These are phyloP conservation scores for Bagarius yarrelli DNA, from an alignment of 2,113 vertebrate species.

Conservation along the genomic window DNA sequence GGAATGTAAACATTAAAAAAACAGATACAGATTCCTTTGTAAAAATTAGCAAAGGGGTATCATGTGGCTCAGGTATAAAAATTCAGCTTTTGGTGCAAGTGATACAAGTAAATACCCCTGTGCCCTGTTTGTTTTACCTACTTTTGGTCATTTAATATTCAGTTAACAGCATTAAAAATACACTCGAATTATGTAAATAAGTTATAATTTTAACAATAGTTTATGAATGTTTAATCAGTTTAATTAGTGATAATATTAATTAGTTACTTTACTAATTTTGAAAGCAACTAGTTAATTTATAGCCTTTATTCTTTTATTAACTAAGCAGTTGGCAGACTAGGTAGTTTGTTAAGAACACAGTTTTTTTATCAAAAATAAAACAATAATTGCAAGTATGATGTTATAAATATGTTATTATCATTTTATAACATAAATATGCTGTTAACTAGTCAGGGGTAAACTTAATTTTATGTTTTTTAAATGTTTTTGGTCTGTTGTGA, in stretches of 20 bases:
- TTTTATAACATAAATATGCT: constrained; percentile 39
- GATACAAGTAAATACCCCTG: neutral
- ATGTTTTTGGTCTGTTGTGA: constrained; percentile 57
- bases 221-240: no score
- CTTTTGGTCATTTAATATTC: neutral
- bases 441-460: constrained; percentile 49
- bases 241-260: constrained; percentile 6
- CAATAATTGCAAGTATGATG: constrained; percentile 18
- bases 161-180: neutral
- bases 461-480: constrained; percentile 48
- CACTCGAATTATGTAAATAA: no score
- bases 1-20: neutral
- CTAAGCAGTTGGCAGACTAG: constrained; percentile 17
- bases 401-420: constrained; percentile 17
- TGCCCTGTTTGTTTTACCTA: neutral
- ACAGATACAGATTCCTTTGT: neutral
- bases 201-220: neutral
- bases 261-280: constrained; percentile 12
- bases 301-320: constrained; percentile 9
- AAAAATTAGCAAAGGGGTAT: neutral
- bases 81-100: neutral
- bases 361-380: constrained; percentile 17
- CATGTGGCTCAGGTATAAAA: neutral
- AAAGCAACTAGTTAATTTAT: constrained; percentile 8
- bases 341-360: constrained; percentile 34